Evolutionary conservation across 2,113 vertebrate genomes (phyloP).

Genomic region (Capreolus pygargus): DNA sequence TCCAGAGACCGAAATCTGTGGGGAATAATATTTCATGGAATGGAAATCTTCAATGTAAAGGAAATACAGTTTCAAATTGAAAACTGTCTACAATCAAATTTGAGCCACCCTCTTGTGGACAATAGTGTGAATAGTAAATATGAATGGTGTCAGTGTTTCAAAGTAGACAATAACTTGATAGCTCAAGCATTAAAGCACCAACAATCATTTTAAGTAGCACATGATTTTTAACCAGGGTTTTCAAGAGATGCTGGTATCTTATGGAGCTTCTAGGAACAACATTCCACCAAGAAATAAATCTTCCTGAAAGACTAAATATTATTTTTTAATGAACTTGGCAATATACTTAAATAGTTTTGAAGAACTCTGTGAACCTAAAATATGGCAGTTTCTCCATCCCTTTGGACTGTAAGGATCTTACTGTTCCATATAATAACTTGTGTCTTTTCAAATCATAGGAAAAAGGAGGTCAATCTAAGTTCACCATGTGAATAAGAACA

Average conservation of each 20-base stretch:
- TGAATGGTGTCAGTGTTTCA: not conserved
- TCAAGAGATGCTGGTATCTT: constrained; percentile 9
- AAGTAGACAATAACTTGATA: not conserved
- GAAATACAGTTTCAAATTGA: not conserved
- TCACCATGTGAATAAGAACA: not conserved
- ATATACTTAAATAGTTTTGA: constrained; percentile 67
- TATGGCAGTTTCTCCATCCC: constrained; percentile 17
- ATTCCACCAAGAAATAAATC: constrained; percentile 56
- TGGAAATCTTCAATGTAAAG: not conserved
- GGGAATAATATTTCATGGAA: not conserved
- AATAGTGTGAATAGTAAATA: not conserved
- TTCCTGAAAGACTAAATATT: constrained; percentile 57
- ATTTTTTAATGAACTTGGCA: constrained; percentile 64
- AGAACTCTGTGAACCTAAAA: constrained; percentile 49
- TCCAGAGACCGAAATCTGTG: not conserved
- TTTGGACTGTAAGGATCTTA: constrained; percentile 20
- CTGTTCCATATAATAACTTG: not conserved
- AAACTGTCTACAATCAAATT: not conserved
- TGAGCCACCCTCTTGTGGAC: not conserved
- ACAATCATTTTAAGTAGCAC: not conserved
- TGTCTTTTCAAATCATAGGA: constrained; percentile 7
- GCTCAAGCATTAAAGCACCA: not conserved
- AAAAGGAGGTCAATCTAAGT: constrained; percentile 39
- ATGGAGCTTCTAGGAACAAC: constrained; percentile 2
- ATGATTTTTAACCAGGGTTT: constrained; percentile 19